Base-by-base conservation (phyloP, 2,888 invertebrate genomes). In the Omphaloscelis lunosa region DNA sequence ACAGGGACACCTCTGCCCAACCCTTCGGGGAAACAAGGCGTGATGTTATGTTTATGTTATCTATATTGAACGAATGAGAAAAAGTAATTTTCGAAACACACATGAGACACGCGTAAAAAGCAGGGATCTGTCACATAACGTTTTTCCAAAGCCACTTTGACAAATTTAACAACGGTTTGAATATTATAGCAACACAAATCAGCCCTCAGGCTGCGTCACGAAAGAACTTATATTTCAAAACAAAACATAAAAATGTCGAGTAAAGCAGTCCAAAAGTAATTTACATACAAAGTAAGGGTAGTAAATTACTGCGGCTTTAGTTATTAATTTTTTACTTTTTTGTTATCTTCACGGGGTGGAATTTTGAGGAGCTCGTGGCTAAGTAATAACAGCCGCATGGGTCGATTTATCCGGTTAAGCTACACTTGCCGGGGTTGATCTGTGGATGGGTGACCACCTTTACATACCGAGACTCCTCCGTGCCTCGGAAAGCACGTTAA, bases 271-370 rank as follows among this genome's bases (percentile, higher is more conserved):
- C n/a, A 51, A 53, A 29, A 59, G 53, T 63, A 51, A 79, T 79
- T 79, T 59, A 51, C 78, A 75, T 82, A 79, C 51, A 75, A 79
- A 51, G 75, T 82, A 53, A 56, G 53, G 62, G 51, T 23, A 15
- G 27, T 82, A 63, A 81, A 81, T 79, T 82, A 79, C 65, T 79
- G 75, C 51, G 80, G 80, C 17, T 56, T 80, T 29, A 45, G 53
- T 80, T 77, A 61, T 80, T 77, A 77, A 20, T 53, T 53, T 77
- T 79, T 77, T 27, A 23, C 27, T 27, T 27, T 11, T 56, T 56
- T 56, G 48, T 29, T 56, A 9, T 23, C 9, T 29, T 29, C 27
- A 65, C 27, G 20, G 27, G 27, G 20, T 27, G 27, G 20, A 27
- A 15, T 66, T 66, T 66, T 8, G 4, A 65, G 27, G 15, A 48